Evolutionary conservation across 2,888 invertebrate genomes (phyloP).

Genomic region (Mystacides longicornis): DNA sequence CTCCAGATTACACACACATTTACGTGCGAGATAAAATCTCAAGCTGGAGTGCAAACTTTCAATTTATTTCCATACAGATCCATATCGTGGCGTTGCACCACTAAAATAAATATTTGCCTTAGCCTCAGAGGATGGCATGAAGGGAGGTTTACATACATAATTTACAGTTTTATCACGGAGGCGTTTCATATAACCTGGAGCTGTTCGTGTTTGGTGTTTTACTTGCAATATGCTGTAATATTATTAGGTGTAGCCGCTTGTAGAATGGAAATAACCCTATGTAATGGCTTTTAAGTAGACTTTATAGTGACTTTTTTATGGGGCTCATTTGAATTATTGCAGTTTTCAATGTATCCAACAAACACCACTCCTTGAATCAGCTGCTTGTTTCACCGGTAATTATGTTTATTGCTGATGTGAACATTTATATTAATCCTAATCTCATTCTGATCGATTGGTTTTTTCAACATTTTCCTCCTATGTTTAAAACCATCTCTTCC

Average conservation of each 20-base stretch:
- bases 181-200: background rate
- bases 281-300: background rate
- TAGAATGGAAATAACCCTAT: background rate
- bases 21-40: slow-evolving; percentile 14
- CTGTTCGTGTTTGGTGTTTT: too few species aligned
- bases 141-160: slow-evolving; percentile 16
- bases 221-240: too few species aligned
- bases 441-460: too few species aligned
- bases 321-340: background rate
- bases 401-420: too few species aligned
- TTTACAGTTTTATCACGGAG: slow-evolving; percentile 18
- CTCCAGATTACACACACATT: background rate
- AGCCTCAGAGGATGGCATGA: too few species aligned
- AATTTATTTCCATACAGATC: slow-evolving; percentile 22
- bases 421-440: too few species aligned
- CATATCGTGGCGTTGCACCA: slow-evolving; percentile 12
- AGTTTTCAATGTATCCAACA: background rate
- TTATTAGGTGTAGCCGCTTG: background rate
- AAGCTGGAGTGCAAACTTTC: slow-evolving; percentile 16
- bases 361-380: too few species aligned
- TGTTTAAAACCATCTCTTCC: too few species aligned
- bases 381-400: too few species aligned
- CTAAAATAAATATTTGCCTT: slow-evolving; percentile 19
- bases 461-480: too few species aligned
- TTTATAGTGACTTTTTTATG: background rate